Percentiles rank a stretch among this genome's conserved stretches.
Conservation (phyloP, 1,140 invertebrate species). For the Carposina sasakii region DNA sequence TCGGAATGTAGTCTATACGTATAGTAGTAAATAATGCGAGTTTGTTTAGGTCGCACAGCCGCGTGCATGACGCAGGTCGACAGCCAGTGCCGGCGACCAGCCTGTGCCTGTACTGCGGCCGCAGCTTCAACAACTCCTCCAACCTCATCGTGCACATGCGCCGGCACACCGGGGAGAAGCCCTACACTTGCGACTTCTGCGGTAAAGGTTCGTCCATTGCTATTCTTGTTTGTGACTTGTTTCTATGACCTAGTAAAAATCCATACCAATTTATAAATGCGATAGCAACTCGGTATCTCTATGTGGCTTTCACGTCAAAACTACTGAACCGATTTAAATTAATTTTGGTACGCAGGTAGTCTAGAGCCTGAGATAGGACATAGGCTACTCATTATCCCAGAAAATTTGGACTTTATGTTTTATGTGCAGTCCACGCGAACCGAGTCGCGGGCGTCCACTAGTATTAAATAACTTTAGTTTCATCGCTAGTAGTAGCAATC, state of each 20-base stretch:
- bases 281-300: too few relatives aligned
- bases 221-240: neutral
- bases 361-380: too few relatives aligned
- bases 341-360: too few relatives aligned
- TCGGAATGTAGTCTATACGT: neutral
- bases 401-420: too few relatives aligned
- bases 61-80: constrained; percentile 42
- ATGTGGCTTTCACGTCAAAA: too few relatives aligned
- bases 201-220: constrained; percentile 49
- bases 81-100: constrained; percentile 40
- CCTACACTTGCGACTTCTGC: constrained; percentile 69
- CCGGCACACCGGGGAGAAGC: constrained; percentile 71
- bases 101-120: constrained; percentile 73
- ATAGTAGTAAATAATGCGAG: neutral
- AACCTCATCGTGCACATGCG: constrained; percentile 76
- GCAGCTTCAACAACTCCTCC: constrained; percentile 73
- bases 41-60: constrained; percentile 50
- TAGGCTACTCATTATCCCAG: too few relatives aligned
- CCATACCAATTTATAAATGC: too few relatives aligned
- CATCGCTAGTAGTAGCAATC: too few relatives aligned
- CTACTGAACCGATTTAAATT: too few relatives aligned
- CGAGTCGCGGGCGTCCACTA: too few relatives aligned
- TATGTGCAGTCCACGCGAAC: too few relatives aligned
- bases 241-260: neutral
- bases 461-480: too few relatives aligned